Evolutionary conservation across 2,113 vertebrate genomes (phyloP).

Genomic region (Pogona vitticeps): DNA sequence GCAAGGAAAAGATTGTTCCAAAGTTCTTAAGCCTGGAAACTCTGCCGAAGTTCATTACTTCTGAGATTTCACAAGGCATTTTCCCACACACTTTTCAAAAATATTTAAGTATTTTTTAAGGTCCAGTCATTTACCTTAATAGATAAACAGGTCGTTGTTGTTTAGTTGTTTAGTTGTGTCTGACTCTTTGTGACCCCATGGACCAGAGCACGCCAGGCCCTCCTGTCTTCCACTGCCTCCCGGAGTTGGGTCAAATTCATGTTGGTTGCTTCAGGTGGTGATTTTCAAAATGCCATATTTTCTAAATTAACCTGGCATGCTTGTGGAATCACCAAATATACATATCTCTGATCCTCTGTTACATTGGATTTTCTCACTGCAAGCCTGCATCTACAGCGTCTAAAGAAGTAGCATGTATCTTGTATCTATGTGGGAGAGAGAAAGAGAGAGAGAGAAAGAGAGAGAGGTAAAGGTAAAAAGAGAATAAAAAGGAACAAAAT

Average conservation of each 20-base stretch:
- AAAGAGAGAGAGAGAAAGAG: too few species aligned
- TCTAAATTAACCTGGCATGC: not conserved
- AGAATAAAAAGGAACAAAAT: too few species aligned
- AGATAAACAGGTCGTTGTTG: not conserved
- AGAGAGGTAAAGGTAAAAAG: too few species aligned
- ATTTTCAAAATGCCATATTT: not conserved
- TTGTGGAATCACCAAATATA: not conserved
- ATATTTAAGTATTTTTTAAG: not conserved
- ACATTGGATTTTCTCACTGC: not conserved
- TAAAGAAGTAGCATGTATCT: too few species aligned
- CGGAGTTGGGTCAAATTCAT: too few species aligned
- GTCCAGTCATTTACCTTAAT: not conserved
- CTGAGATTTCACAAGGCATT: not conserved
- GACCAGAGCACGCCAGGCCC: too few species aligned
- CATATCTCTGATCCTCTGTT: not conserved
- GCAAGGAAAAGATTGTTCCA: not conserved
- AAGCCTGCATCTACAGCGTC: constrained; percentile 5
- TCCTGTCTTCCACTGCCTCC: too few species aligned
- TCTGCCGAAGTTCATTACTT: not conserved
- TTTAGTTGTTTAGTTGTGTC: too few species aligned
- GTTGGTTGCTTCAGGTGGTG: too few species aligned
- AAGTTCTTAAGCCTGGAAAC: not conserved
- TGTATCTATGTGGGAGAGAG: too few species aligned
- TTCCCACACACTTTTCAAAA: not conserved
- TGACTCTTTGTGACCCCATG: too few species aligned